phyloP scores from a whole-genome alignment of 2,888 invertebrate species.

The Leuctra nigra region DNA sequence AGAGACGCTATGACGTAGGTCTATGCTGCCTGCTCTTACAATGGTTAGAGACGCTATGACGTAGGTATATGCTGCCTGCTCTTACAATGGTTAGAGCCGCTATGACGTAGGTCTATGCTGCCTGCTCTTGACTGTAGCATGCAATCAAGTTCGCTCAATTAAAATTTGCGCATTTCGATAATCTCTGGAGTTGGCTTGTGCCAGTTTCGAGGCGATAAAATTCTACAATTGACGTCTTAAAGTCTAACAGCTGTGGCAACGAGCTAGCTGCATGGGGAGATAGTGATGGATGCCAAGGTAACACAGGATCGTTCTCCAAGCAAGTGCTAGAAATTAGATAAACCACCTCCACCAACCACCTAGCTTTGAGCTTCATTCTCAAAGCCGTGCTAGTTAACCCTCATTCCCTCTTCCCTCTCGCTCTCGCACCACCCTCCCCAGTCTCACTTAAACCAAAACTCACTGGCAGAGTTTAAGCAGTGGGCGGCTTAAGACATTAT shows the following conservation, averaged over 20 bases:
- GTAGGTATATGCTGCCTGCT: too few species aligned
- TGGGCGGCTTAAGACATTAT: constrained; percentile 28
- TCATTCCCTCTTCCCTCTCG: constrained; percentile 14
- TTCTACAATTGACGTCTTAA: background rate
- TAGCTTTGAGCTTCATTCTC: constrained; percentile 17
- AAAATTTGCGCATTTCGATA: too few species aligned
- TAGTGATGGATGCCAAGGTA: constrained; percentile 16
- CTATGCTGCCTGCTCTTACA: too few species aligned
- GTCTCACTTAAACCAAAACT: constrained; percentile 24
- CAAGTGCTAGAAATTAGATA: constrained; percentile 26
- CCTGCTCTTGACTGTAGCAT: background rate
- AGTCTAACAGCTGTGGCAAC: too few species aligned
- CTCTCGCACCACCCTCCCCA: too few species aligned
- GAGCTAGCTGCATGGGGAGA: constrained; percentile 10
- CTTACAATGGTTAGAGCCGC: too few species aligned
- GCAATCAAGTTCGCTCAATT: background rate
- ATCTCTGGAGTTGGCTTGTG: background rate
- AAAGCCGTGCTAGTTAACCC: constrained; percentile 15
- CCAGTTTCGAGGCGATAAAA: constrained; percentile 1
- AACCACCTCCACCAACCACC: constrained; percentile 21
- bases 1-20: too few species aligned
- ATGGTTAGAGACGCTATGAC: too few species aligned
- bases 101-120: too few species aligned
- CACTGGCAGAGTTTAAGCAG: constrained; percentile 22
- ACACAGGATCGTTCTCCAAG: constrained; percentile 13